A percentile compares a stretch with the other conserved stretches of the same genome.
phyloP scores from a whole-genome alignment of 2,113 vertebrate species.

The Calidris pugnax region DNA sequence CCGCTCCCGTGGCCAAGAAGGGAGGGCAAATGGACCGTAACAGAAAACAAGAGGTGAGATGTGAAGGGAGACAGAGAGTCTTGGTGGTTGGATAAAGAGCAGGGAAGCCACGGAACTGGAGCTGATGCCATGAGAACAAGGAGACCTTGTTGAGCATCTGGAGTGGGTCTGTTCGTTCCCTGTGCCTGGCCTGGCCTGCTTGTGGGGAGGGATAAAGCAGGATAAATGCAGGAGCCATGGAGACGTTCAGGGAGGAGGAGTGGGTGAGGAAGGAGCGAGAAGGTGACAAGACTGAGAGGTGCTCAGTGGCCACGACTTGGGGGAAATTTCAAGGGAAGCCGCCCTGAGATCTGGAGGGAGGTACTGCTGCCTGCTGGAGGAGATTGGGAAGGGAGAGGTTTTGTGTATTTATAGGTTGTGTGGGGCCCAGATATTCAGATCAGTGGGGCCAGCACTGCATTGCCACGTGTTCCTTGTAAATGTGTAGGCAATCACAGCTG shows the following conservation, averaged over 20 bases:
- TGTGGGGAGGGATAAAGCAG: background rate
- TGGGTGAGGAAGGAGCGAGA: background rate
- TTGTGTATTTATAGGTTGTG: rapidly evolving
- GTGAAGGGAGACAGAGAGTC: background rate
- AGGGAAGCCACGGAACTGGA: background rate
- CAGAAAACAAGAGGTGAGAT: background rate
- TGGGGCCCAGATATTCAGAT: background rate
- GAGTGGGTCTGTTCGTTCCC: background rate
- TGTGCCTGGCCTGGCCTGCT: background rate
- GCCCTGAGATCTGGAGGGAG: background rate
- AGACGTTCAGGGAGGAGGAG: background rate
- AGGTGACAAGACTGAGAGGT: background rate
- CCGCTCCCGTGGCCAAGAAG: background rate
- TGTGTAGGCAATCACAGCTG: background rate
- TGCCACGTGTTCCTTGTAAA: background rate
- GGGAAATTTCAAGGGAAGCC: background rate
- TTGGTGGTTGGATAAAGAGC: background rate
- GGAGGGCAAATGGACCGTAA: too few relatives aligned
- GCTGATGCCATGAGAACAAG: background rate
- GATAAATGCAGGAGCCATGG: background rate
- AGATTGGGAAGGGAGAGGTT: background rate
- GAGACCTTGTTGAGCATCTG: background rate
- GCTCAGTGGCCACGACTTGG: background rate
- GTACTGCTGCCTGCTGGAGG: background rate
- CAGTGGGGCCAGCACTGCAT: background rate